Evolutionary conservation across 1,140 invertebrate species (phyloP).

Genomic region (Drosophila hydei): DNA sequence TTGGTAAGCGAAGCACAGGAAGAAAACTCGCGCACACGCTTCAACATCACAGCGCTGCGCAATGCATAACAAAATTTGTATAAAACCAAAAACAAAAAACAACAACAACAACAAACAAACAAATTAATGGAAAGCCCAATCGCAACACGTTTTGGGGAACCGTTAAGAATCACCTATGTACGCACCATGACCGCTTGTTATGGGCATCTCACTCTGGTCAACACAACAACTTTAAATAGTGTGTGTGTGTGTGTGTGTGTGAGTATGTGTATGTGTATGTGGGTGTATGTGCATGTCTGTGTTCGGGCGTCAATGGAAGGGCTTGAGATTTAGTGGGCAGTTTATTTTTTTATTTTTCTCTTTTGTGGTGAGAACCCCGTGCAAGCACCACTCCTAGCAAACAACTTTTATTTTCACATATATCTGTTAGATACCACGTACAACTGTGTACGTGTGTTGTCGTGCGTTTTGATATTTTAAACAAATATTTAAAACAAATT

Average conservation of each 20-base stretch:
- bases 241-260: constrained; percentile 3
- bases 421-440: constrained; percentile 80
- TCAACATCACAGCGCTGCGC: constrained; percentile 56
- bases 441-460: constrained; percentile 69
- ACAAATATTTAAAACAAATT: constrained; percentile 81
- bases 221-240: constrained; percentile 16
- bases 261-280: constrained; percentile 3
- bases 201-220: constrained; percentile 17
- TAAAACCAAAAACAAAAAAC: not conserved
- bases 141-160: constrained; percentile 36
- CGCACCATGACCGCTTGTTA: not conserved
- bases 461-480: constrained; percentile 75
- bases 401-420: constrained; percentile 79
- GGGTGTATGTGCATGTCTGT: not conserved
- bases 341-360: constrained; percentile 21
- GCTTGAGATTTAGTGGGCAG: constrained; percentile 34
- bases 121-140: constrained; percentile 42
- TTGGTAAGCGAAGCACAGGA: constrained; percentile 71
- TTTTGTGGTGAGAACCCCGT: constrained; percentile 61
- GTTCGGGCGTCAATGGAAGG: constrained; percentile 12
- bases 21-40: constrained; percentile 61
- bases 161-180: constrained; percentile 43
- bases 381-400: constrained; percentile 36
- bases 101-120: too few relatives aligned
- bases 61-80: constrained; percentile 67